A percentile compares a stretch with the other conserved stretches of the same genome.
These are phyloP conservation scores for Epinephelus lanceolatus DNA, from an alignment of 2,113 vertebrate genomes.

Conservation along the genomic window DNA sequence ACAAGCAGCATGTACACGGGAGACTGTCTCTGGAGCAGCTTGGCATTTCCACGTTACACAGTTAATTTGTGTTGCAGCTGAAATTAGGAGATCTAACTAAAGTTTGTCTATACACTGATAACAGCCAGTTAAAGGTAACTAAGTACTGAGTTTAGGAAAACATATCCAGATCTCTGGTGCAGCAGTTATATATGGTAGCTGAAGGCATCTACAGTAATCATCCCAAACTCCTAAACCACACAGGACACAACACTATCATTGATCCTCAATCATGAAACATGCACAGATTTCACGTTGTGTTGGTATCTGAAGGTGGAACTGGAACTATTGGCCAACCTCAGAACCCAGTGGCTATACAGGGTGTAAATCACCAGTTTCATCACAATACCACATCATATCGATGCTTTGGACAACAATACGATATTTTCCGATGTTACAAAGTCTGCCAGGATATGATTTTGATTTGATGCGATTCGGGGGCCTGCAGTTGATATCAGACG, in stretches of 20 bases:
- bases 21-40: slow-evolving; percentile 72
- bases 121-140: slow-evolving; percentile 63
- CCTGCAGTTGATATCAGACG: no score
- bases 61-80: slow-evolving; percentile 74
- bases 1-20: slow-evolving; percentile 62
- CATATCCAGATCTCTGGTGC: slow-evolving; percentile 20
- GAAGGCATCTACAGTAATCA: background rate
- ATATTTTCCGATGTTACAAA: no score
- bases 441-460: no score
- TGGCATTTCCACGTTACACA: slow-evolving; percentile 79
- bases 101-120: slow-evolving; percentile 60
- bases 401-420: no score
- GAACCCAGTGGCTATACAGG: no score
- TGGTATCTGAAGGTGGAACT: background rate
- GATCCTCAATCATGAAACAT: background rate
- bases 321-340: no score
- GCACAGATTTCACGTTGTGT: background rate
- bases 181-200: slow-evolving; percentile 4
- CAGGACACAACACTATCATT: background rate
- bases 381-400: no score
- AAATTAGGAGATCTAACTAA: slow-evolving; percentile 64
- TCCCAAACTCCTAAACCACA: background rate
- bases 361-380: no score
- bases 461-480: no score
- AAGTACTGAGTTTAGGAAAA: slow-evolving; percentile 41